Evolutionary conservation across 2,113 vertebrate genomes (phyloP), one percentile per base, ranked within the genome.

Genomic region (Semicossyphus pulcher): DNA sequence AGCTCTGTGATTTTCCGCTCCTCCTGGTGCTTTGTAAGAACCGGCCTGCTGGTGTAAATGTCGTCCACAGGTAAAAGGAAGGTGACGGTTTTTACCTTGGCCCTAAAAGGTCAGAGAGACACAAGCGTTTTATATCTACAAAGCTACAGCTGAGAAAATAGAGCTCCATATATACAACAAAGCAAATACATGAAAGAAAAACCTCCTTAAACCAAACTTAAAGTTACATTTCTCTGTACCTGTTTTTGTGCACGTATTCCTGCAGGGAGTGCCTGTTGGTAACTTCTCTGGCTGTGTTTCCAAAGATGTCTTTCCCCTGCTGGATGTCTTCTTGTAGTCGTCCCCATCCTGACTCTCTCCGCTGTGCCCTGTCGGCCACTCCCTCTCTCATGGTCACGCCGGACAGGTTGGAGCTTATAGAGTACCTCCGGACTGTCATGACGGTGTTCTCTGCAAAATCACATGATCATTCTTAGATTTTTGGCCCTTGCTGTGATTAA

Each of bases 371-470:
- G 45, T 93, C 61, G 1, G 71, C 72, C 61, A 70, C 51, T 49
- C 72, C 87, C 3, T 88, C 76, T 20, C 65, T 91, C 1, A 64
- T 56, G 5, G 53, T 84, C 79, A 84, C 52, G 31, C 80, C 85
- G 5, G 91, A 89, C 10, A 64, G 47, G n/a, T 91, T 81, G 2
- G 92, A 88, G 20, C 91, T 70, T 0, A 93, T 72, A 21, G 94
- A 94, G 81, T 99, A 99, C 45, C 96, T 94, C 34, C 97, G 91
- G 23, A 99, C 96, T 0, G 96, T 99, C 97, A 99, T 99, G 88
- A 96, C 95, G 29, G 88, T 56, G 34, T 94, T 89, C 10, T 93
- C 97, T 99, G 86, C 9, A 68, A 74, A 61, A 86, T 28, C 58
- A 16, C 2, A 49, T 8, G 1, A 29, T 41, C 45, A 48, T 18